phyloP scores from a whole-genome alignment of 2,113 vertebrate genomes.

The Trochalopteron elliotii region DNA sequence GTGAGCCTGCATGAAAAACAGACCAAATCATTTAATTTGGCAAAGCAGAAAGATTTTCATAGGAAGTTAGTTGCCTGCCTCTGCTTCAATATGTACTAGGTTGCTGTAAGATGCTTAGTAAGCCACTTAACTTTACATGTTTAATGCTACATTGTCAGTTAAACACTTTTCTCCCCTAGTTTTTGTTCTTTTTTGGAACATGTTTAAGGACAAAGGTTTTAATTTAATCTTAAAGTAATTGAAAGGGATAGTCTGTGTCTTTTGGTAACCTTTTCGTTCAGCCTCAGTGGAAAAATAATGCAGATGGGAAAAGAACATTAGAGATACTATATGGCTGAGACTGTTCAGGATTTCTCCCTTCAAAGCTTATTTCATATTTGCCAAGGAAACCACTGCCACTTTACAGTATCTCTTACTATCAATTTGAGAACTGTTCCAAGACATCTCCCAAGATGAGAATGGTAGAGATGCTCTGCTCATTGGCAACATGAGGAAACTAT shows the following conservation, averaged over 20 bases:
- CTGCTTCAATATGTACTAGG: background rate
- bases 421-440: background rate
- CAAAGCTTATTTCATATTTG: background rate
- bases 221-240: background rate
- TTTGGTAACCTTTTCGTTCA: background rate
- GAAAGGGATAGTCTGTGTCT: background rate
- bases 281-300: background rate
- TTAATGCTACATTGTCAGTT: background rate
- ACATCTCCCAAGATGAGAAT: background rate
- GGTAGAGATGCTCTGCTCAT: background rate
- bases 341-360: background rate
- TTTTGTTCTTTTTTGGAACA: background rate
- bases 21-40: background rate
- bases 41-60: background rate
- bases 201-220: background rate
- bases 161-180: rapidly evolving
- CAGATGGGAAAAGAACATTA: background rate
- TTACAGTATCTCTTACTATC: background rate
- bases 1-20: background rate
- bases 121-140: background rate
- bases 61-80: background rate
- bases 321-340: background rate
- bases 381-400: background rate
- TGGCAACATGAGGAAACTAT: background rate
- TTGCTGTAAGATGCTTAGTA: background rate